These are phyloP conservation scores for Dissostichus mawsoni DNA, from an alignment of 2,113 vertebrate species.

Conservation along the genomic window DNA sequence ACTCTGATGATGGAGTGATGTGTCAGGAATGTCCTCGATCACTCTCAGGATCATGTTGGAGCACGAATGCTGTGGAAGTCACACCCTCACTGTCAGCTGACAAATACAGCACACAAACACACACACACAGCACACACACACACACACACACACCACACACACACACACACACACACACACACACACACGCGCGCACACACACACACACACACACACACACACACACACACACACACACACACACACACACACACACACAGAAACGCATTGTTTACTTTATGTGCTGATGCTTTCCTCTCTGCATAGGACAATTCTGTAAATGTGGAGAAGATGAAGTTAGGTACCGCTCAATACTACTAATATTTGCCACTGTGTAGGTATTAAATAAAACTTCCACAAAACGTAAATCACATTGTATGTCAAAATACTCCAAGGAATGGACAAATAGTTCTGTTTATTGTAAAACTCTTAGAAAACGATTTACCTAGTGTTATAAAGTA, in stretches of 20 bases:
- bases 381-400: no score
- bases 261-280: neutral
- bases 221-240: no score
- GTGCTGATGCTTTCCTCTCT: neutral
- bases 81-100: conserved; percentile 1
- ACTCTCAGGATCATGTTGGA: conserved; percentile 36
- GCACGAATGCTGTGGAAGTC: conserved; percentile 31
- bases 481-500: no score
- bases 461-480: no score
- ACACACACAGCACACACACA: neutral
- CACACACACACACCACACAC: no score
- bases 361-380: neutral
- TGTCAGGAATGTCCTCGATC: conserved; percentile 35
- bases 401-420: no score
- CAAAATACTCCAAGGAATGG: no score
- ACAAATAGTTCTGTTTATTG: no score
- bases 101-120: neutral
- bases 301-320: conserved; percentile 15
- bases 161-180: neutral
- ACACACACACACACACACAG: no score
- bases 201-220: no score
- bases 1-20: conserved; percentile 12
- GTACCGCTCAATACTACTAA: neutral
- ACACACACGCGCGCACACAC: neutral
- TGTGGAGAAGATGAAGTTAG: neutral